These are phyloP conservation scores for Muraenolepis orangiensis DNA, from an alignment of 2,797 vertebrate genomes.

Conservation along the genomic window DNA sequence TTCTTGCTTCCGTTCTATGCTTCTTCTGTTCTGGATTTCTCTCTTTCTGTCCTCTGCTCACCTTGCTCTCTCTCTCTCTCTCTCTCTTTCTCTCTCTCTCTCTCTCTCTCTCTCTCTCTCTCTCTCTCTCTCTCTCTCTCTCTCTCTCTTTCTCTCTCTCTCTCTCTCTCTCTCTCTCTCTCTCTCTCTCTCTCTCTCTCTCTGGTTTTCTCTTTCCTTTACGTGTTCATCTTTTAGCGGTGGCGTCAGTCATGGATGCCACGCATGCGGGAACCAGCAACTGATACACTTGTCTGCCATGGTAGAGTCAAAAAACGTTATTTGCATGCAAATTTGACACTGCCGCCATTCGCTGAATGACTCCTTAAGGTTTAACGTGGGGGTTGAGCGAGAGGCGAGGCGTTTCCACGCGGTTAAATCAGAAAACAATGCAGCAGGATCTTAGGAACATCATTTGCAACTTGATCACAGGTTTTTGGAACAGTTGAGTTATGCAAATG, in stretches of 20 bases:
- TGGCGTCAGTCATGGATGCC: not conserved
- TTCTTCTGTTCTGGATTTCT: not conserved
- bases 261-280: not conserved
- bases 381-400: constrained; percentile 13
- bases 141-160: not conserved
- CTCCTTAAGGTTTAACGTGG: constrained; percentile 18
- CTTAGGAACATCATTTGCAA: constrained; percentile 28
- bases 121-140: no score
- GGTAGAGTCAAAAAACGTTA: not conserved
- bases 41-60: not conserved
- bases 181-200: no score
- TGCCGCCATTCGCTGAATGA: constrained; percentile 5
- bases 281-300: not conserved
- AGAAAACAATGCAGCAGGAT: constrained; percentile 25
- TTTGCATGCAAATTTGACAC: constrained; percentile 44
- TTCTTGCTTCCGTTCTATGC: not conserved
- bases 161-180: not conserved
- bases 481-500: constrained; percentile 70
- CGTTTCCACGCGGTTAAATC: constrained; percentile 26
- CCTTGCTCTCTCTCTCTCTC: not conserved
- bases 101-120: no score
- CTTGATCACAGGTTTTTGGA: constrained; percentile 38
- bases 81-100: constrained; percentile 1
- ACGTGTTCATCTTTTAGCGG: not conserved
- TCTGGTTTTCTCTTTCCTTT: constrained; percentile 3